phyloP scores from a whole-genome alignment of 2,113 vertebrate genomes.

The Naja naja region DNA sequence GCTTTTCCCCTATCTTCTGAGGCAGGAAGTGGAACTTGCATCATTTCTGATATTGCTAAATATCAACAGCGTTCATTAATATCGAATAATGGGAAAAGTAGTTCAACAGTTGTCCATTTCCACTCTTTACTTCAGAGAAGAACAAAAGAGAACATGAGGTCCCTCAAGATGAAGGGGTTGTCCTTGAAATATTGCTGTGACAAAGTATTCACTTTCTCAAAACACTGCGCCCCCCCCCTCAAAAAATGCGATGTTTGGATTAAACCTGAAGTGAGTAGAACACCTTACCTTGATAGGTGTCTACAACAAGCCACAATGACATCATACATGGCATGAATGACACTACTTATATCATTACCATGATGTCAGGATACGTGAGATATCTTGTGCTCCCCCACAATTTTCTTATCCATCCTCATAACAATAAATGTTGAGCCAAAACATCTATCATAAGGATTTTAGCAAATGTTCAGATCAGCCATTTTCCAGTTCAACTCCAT shows the following conservation, averaged over 20 bases:
- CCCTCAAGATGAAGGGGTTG: not conserved
- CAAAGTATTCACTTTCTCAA: not conserved
- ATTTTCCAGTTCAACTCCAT: not conserved
- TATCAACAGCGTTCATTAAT: not conserved
- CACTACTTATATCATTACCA: not conserved
- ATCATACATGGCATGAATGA: not conserved
- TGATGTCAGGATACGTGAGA: not conserved
- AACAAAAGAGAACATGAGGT: not conserved
- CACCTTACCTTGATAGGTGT: not conserved
- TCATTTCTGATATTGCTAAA: not conserved
- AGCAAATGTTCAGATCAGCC: not conserved
- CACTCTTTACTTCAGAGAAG: not conserved
- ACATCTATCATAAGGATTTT: not conserved
- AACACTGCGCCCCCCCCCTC: not conserved
- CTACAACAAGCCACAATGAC: not conserved
- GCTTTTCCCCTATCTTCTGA: not conserved
- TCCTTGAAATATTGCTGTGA: not conserved
- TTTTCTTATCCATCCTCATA: not conserved
- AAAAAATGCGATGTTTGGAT: not conserved
- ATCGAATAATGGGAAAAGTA: not conserved
- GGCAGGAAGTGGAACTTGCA: not conserved
- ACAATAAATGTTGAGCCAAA: not conserved
- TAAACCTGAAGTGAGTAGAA: not conserved
- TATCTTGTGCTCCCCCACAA: not conserved
- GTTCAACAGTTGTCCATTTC: not conserved